Conservation (phyloP, 1,140 invertebrate genomes). For the Philopotamus ludificatus region DNA sequence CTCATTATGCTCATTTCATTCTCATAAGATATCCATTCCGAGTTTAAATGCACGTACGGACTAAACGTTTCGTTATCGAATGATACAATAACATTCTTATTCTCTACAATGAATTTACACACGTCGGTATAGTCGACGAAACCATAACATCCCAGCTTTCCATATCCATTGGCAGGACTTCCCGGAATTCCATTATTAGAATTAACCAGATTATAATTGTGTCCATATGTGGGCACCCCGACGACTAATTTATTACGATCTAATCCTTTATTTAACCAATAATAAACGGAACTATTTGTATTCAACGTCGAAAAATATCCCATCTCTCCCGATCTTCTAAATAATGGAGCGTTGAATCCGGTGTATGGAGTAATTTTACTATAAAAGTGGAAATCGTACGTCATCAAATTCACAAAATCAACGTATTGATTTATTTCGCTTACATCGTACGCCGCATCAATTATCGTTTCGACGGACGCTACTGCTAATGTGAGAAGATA, state of each 20-base stretch:
- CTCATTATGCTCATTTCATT: conserved; percentile 68
- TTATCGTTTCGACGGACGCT: conserved; percentile 69
- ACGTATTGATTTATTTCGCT: conserved; percentile 74
- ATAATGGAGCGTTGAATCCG: conserved; percentile 79
- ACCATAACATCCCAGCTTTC: conserved; percentile 65
- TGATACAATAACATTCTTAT: conserved; percentile 52
- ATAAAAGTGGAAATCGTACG: conserved; percentile 86
- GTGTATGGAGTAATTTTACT: conserved; percentile 75
- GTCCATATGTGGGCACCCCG: conserved; percentile 88
- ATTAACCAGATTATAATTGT: conserved; percentile 73
- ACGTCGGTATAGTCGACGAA: conserved; percentile 70
- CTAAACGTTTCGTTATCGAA: conserved; percentile 71
- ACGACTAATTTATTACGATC: conserved; percentile 80
- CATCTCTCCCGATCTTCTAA: conserved; percentile 58
- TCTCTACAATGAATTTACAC: conserved; percentile 63
- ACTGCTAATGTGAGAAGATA: conserved; percentile 74
- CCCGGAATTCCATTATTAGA: conserved; percentile 63
- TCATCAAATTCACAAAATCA: conserved; percentile 86
- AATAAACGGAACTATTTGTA: conserved; percentile 77
- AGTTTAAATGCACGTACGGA: conserved; percentile 72
- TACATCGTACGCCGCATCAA: conserved; percentile 75
- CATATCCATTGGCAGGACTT: conserved; percentile 70
- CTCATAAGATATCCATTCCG: conserved; percentile 90
- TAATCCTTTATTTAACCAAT: conserved; percentile 79
- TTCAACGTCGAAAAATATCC: conserved; percentile 73